Evolutionary conservation across 2,888 invertebrate species (phyloP), one percentile per base, ranked within the genome.

Genomic region (Endomychus coccineus): DNA sequence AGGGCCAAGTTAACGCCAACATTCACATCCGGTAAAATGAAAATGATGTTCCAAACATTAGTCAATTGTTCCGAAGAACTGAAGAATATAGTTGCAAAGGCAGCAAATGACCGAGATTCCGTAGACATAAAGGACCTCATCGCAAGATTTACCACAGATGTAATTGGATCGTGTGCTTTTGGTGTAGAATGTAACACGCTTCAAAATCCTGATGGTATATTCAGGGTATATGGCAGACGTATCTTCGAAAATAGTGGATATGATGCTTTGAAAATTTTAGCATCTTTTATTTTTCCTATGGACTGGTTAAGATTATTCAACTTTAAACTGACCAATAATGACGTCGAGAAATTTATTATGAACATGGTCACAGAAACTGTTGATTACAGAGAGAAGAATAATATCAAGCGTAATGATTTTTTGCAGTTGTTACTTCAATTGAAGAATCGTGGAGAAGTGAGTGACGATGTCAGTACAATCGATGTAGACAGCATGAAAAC

Each of bases 1-100:
- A 66, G 81, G 9, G 42, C 66, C 0, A 77, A 78, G 46, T 58
- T 81, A 49, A 71, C 79, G 1, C 76, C 80, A 0, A 71, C 75
- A 0, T 82, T 81, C 48, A 73, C 79, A 0, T 69, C 77, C 0
- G 77, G 75, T 9, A 80, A 78, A 55, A 61, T 81, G 37, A 80
- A 75, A 54, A 68, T 63, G 3, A 76, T 80, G 74, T 78, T 74
- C 47, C 66, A 67, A 1, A 67, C 73, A 1, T 67, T 79, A 9
- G 67, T 71, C 19, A 64, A 69, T 23, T 71, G 36, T 23, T 25
- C 38, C 1, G 16, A 11, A 1, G 36, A 27, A 4, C 32, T 47
- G 7, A 27, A 35, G 12, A 15, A 16, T 15, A 21, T 35, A 16
- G 15, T 35, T 16, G 11, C 14, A 4, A 15, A 21, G 17, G 35